Evolutionary conservation across 1,140 invertebrate genomes (phyloP).

Genomic region (Panagrolaimus sp.): DNA sequence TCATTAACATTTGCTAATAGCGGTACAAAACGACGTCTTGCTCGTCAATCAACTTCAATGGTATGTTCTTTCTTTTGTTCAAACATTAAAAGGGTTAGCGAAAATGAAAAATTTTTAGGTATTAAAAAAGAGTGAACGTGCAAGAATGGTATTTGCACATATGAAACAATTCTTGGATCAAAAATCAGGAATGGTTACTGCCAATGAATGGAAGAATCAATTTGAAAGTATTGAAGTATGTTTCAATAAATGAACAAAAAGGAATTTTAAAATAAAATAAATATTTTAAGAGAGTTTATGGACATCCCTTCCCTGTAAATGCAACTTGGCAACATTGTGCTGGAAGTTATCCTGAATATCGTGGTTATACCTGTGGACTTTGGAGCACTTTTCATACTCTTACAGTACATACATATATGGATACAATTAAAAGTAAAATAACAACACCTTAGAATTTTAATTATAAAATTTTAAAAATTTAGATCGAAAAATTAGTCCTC

Average conservation of each 20-base stretch:
- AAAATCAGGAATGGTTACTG: constrained; percentile 30
- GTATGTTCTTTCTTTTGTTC: constrained; percentile 23
- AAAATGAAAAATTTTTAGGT: constrained; percentile 27
- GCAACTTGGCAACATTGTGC: constrained; percentile 75
- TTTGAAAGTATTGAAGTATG: constrained; percentile 52
- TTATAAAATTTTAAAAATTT: constrained; percentile 21
- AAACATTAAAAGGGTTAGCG: constrained; percentile 21
- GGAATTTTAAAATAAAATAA: constrained; percentile 26
- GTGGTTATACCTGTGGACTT: constrained; percentile 89
- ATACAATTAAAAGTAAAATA: constrained; percentile 56
- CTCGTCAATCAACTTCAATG: constrained; percentile 30
- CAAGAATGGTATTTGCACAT: constrained; percentile 50
- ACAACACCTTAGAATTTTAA: constrained; percentile 13
- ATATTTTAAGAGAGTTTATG: constrained; percentile 31
- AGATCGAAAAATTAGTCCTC: constrained; percentile 44
- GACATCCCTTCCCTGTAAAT: constrained; percentile 61
- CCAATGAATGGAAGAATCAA: constrained; percentile 48
- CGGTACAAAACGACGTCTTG: constrained; percentile 27
- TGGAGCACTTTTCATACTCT: constrained; percentile 92
- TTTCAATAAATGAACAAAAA: constrained; percentile 38
- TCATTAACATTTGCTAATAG: constrained; percentile 36
- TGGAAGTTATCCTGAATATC: constrained; percentile 69
- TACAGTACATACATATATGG: constrained; percentile 72
- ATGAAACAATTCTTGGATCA: constrained; percentile 44
- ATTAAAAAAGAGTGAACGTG: constrained; percentile 49